phyloP scores from a whole-genome alignment of 2,797 vertebrate genomes.

The Cyprinella venusta region DNA sequence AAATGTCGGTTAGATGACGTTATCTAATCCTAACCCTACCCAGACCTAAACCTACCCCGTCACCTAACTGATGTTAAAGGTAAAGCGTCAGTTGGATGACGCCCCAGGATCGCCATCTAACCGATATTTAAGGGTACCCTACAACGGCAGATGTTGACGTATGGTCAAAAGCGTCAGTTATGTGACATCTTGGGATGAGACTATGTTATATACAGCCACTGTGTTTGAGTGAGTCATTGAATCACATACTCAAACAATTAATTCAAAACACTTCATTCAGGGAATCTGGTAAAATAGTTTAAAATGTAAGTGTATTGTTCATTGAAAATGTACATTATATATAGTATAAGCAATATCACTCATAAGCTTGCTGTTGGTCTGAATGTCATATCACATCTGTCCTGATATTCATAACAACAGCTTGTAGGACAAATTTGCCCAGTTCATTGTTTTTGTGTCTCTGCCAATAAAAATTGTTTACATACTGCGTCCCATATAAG shows the following conservation, averaged over 20 bases:
- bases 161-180: too few relatives aligned
- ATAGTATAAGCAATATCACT: background rate
- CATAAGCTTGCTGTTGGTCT: background rate
- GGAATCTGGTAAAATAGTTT: background rate
- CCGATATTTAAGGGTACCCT: too few relatives aligned
- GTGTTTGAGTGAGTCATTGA: background rate
- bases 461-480: background rate
- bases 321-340: background rate
- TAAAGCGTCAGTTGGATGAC: too few relatives aligned
- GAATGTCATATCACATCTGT: background rate
- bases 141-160: too few relatives aligned
- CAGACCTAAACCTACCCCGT: too few relatives aligned
- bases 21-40: too few relatives aligned
- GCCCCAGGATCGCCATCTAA: too few relatives aligned
- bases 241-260: background rate
- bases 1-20: too few relatives aligned
- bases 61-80: too few relatives aligned
- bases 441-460: background rate
- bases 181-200: too few relatives aligned
- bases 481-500: background rate
- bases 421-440: background rate
- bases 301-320: background rate
- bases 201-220: background rate
- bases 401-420: constrained; percentile 2
- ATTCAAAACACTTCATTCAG: background rate